Conservation (phyloP, 1,140 invertebrate species). For the Episyrphus balteatus region DNA sequence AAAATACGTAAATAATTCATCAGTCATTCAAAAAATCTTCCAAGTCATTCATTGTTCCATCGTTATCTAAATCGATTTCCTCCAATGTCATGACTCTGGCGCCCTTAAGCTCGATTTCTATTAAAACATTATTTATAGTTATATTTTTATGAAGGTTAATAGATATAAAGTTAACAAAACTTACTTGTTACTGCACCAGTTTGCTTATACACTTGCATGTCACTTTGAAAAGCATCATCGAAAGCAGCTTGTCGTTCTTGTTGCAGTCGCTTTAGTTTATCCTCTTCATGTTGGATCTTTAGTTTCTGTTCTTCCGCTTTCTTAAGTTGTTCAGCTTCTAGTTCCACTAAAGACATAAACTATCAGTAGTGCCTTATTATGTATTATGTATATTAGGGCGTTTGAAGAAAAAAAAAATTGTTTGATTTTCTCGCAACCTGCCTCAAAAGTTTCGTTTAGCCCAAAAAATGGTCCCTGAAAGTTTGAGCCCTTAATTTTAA, state of each 20-base stretch:
- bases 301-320: conserved; percentile 47
- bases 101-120: conserved; percentile 10
- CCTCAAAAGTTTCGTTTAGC: no score
- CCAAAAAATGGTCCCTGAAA: no score
- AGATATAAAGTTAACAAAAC: conserved; percentile 10
- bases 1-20: no score
- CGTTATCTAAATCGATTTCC: conserved; percentile 42
- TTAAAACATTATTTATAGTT: conserved; percentile 6
- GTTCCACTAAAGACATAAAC: conserved; percentile 10
- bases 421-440: no score
- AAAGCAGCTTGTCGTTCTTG: conserved; percentile 55
- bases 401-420: no score
- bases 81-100: conserved; percentile 38
- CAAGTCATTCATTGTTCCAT: conserved; percentile 39
- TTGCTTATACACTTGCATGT: conserved; percentile 50
- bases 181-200: conserved; percentile 49
- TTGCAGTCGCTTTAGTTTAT: conserved; percentile 38
- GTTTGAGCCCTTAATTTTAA: no score
- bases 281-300: conserved; percentile 46
- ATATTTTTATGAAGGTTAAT: neutral
- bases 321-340: conserved; percentile 40
- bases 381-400: neutral
- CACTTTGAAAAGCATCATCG: conserved; percentile 53
- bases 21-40: conserved; percentile 45
- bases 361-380: neutral